Base-by-base conservation (phyloP, 2,113 vertebrate species). In the Cairina moschata region DNA sequence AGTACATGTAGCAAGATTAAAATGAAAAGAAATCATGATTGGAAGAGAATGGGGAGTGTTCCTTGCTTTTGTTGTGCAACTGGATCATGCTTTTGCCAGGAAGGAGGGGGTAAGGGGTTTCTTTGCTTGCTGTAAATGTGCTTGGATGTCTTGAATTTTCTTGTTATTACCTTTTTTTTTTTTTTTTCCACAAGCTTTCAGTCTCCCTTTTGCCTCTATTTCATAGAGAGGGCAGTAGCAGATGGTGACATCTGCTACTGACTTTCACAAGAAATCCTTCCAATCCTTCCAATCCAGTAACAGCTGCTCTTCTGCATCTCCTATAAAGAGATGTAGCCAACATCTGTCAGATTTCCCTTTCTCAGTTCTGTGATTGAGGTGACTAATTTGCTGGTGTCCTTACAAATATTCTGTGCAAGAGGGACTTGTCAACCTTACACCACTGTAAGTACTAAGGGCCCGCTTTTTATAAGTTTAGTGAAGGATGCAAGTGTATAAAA, bases 241-340 rank as follows among this genome's bases (percentile, higher is more conserved):
- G 92, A 54, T 96, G 95, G 79, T 95, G 76, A 91, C 93, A 95
- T 91, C 93, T 97, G 93, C 92, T 86, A 74, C 81, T 1, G 12
- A 86, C 86, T 89, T 91, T 94, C 77, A 95, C 74, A 85, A 95
- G 78, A 90, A 96, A 94, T 90, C 69, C 13, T 4, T 74, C 15
- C 88, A 93, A 86, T 86, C 72, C 66, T 32, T n/a, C n/a, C n/a
- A n/a, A n/a, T n/a, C n/a, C 74, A 58, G 21, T 58, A 71, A 74
- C 95, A 97, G 95, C 95, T 96, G 93, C 66, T 75, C 40, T 88
- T 83, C 79, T 80, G 63, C 13, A 6, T 87, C 78, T 95, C 38
- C 76, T 77, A 2, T 71, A 81, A 65, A 81, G 56, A 83, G 76
- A 81, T 62, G 40, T 71, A 59, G 73, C 68, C 76, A 91, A n/a